Base-by-base conservation (phyloP, 1,140 invertebrate genomes). In the Panagrolaimus sp. region DNA sequence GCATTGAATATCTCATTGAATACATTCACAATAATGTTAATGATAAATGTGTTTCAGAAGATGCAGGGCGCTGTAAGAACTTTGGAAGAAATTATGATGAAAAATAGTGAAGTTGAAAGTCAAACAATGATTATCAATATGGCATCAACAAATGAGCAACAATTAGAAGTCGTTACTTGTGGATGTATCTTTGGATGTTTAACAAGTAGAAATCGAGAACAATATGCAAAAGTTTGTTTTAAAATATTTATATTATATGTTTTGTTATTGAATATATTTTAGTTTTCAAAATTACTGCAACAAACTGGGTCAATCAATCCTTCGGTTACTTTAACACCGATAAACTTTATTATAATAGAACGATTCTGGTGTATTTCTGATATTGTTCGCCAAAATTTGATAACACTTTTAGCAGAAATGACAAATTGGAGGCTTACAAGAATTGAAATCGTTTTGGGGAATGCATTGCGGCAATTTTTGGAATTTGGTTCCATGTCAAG, bases 221-320 rank as follows among this genome's bases (percentile, higher is more conserved):
- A 12, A 21, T 58, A 58, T 28, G 28, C 28, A 28, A 58, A 28
- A 8, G 52, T 58, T 12, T 4, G 17, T 8, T 24, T 38, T 38
- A 8, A n/a, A 26, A 26, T 58, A 26, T 4, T n/a, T 58, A 58
- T 58, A n/a, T 48, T 26, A 58, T 2, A 58, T 8, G 10, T 21
- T 10, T 17, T 28, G 2, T 21, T 24, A 17, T 24, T 58, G 3
- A 58, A 21, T n/a, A 2, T 21, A 8, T 58, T 58, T 58, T 28
- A 58, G 52, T 58, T 58, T 26, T 58, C 52, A 24, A 58, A 58
- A 58, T 58, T 58, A 21, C 21, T 58, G 10, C 52, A 58, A 58
- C 52, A 58, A 58, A 58, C 52, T 12, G 21, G 52, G 17, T 26
- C 52, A 0, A 58, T 1, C 1, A 58, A 58, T 28, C 15, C 52